These are phyloP conservation scores for Drosophila arizonae DNA, from an alignment of 1,140 invertebrate species.

Conservation along the genomic window DNA sequence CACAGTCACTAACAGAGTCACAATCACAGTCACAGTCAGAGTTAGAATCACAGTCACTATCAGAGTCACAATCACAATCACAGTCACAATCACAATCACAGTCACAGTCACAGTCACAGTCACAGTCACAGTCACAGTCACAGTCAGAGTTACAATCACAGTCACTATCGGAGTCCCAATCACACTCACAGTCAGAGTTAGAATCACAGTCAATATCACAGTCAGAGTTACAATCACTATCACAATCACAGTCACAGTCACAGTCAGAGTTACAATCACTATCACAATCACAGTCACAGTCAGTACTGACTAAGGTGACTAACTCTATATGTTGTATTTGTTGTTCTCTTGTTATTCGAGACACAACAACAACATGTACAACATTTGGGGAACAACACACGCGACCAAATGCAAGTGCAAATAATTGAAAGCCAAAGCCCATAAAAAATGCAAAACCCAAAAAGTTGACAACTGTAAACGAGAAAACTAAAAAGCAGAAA, in stretches of 20 bases:
- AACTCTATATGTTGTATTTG: constrained; percentile 11
- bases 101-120: too few species aligned
- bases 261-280: background rate
- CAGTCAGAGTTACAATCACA: background rate
- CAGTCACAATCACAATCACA: background rate
- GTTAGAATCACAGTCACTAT: background rate
- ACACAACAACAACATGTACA: constrained; percentile 14
- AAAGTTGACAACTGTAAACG: constrained; percentile 53
- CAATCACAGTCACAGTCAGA: background rate
- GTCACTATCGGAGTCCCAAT: background rate
- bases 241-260: background rate
- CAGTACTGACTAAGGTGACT: background rate
- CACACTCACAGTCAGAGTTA: background rate
- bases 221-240: background rate
- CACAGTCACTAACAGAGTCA: too few species aligned
- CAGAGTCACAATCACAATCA: background rate
- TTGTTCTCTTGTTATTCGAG: constrained; percentile 3
- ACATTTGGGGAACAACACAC: constrained; percentile 14
- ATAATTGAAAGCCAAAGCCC: constrained; percentile 37
- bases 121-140: background rate
- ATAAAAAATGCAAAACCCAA: constrained; percentile 46
- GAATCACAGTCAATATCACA: background rate
- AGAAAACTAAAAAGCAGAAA: constrained; percentile 21
- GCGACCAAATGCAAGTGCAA: constrained; percentile 59
- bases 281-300: constrained; percentile 11